Evolutionary conservation across 1,140 invertebrate species (phyloP).

Genomic region (Rhynchophorus ferrugineus): DNA sequence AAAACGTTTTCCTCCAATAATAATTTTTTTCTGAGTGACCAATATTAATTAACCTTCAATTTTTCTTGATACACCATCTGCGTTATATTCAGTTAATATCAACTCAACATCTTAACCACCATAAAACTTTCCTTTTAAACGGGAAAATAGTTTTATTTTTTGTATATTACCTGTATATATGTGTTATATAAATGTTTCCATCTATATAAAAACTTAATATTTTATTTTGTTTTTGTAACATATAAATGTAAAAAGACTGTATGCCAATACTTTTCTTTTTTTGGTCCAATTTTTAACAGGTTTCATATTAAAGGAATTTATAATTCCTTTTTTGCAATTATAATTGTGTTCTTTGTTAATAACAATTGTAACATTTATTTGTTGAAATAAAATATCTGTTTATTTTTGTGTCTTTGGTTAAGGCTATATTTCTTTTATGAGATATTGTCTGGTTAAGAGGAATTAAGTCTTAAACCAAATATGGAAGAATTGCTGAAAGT

Average conservation of each 20-base stretch:
- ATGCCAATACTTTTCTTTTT: constrained; percentile 16
- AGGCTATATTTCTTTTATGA: neutral
- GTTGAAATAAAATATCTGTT: neutral
- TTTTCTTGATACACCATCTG: too few species aligned
- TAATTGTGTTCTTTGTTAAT: neutral
- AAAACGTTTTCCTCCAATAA: too few species aligned
- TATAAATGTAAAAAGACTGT: constrained; percentile 33
- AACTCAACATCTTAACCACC: too few species aligned
- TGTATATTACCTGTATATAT: constrained; percentile 36
- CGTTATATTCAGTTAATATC: too few species aligned
- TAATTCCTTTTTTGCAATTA: neutral
- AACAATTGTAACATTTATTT: neutral
- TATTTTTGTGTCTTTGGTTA: neutral
- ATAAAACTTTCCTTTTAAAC: too few species aligned
- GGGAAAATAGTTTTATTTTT: constrained; percentile 26
- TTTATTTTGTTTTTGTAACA: constrained; percentile 26
- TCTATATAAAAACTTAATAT: constrained; percentile 17
- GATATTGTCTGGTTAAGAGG: neutral
- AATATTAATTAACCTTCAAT: too few species aligned
- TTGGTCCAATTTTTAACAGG: neutral
- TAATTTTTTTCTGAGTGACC: too few species aligned
- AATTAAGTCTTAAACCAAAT: neutral
- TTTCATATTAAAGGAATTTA: constrained; percentile 1
- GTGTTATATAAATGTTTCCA: constrained; percentile 32
- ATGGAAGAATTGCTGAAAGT: neutral